Conservation (phyloP, 2,797 vertebrate genomes). For the Cuniculus paca region DNA sequence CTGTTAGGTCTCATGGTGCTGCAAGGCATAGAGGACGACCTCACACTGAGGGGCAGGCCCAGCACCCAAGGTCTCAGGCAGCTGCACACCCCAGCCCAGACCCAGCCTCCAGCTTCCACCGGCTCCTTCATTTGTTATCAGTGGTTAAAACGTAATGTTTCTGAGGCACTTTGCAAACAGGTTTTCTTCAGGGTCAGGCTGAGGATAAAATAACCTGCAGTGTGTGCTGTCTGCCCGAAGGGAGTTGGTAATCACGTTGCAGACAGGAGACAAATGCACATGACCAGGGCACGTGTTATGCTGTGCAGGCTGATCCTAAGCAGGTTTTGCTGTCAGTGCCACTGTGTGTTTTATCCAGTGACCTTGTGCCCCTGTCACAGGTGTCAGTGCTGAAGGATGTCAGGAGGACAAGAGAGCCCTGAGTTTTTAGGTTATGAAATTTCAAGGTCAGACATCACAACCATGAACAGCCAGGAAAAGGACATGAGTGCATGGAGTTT, state of each 20-base stretch:
- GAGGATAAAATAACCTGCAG: not conserved
- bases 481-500: not conserved
- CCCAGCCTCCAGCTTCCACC: not conserved
- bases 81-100: not conserved
- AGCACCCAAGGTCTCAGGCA: not conserved
- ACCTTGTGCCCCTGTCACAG: not conserved
- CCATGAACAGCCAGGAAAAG: not conserved
- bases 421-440: not conserved
- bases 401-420: not conserved
- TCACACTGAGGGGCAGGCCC: not conserved
- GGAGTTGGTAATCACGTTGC: not conserved
- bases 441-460: not conserved
- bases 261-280: not conserved
- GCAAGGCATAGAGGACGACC: conserved; percentile 12
- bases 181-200: no score
- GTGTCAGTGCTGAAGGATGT: not conserved
- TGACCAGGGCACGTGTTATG: not conserved
- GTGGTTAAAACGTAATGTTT: not conserved
- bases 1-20: conserved; percentile 34
- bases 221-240: not conserved
- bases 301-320: not conserved
- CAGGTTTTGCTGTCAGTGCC: not conserved
- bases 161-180: not conserved
- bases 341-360: not conserved
- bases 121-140: not conserved